Percentiles rank a stretch among this genome's conserved stretches.
These are phyloP conservation scores for Auanema sp. DNA, from an alignment of 2,888 invertebrate species.

Conservation along the genomic window DNA sequence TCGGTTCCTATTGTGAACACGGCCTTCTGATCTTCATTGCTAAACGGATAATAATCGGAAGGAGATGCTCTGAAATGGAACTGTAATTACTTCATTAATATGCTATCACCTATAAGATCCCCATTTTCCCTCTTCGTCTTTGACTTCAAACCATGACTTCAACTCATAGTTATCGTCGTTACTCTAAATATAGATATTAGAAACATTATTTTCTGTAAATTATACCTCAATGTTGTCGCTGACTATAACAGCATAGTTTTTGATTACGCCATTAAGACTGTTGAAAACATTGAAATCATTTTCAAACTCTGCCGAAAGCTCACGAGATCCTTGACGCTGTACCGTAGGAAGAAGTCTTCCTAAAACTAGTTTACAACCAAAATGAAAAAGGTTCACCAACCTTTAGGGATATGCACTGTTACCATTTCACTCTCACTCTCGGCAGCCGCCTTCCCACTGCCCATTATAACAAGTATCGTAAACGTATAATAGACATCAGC, in stretches of 20 bases:
- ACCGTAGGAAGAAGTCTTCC: slow-evolving; percentile 43
- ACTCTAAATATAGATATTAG: slow-evolving; percentile 24
- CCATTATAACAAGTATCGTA: slow-evolving; percentile 61
- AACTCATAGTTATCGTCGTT: slow-evolving; percentile 59
- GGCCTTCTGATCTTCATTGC: slow-evolving; percentile 36
- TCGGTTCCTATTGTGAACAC: slow-evolving; percentile 57
- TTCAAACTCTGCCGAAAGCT: slow-evolving; percentile 54
- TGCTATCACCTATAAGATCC: slow-evolving; percentile 26
- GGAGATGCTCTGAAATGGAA: slow-evolving; percentile 44
- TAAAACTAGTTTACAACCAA: slow-evolving; percentile 1
- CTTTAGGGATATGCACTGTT: slow-evolving; percentile 53
- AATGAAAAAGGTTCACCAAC: neutral
- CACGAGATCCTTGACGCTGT: slow-evolving; percentile 55
- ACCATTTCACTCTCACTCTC: slow-evolving; percentile 60
- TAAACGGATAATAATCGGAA: slow-evolving; percentile 56
- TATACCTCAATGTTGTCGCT: slow-evolving; percentile 50
- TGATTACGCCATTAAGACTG: slow-evolving; percentile 54
- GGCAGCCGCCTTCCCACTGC: slow-evolving; percentile 49
- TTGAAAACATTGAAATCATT: slow-evolving; percentile 56
- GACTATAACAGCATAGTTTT: slow-evolving; percentile 61
- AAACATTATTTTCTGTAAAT: neutral
- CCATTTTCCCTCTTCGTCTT: slow-evolving; percentile 50
- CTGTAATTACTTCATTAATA: no score
- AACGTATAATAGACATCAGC: slow-evolving; percentile 61
- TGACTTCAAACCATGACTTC: slow-evolving; percentile 59